phyloP scores from a whole-genome alignment of 2,888 invertebrate genomes.

The Charanyca ferruginea region DNA sequence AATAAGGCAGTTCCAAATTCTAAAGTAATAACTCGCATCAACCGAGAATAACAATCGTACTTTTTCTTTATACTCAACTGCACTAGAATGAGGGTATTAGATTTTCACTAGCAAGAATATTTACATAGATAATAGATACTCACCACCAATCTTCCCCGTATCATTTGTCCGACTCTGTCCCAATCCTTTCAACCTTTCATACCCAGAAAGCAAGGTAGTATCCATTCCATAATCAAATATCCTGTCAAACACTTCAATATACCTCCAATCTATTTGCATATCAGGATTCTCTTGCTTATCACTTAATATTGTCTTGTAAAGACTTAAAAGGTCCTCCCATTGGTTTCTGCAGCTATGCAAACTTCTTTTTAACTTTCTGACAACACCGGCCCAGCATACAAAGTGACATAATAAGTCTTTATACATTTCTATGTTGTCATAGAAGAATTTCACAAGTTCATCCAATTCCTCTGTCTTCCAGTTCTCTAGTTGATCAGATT shows the following conservation, averaged over 20 bases:
- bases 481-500: constrained; percentile 49
- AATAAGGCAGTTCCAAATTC: no score
- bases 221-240: constrained; percentile 89
- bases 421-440: constrained; percentile 80
- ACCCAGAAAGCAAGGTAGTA: constrained; percentile 76
- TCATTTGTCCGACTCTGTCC: constrained; percentile 51
- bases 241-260: constrained; percentile 86
- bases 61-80: no score
- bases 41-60: no score
- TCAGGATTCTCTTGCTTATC: constrained; percentile 86
- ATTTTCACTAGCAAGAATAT: no score
- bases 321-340: constrained; percentile 78
- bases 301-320: constrained; percentile 80
- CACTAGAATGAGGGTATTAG: no score
- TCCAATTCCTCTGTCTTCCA: constrained; percentile 78
- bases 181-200: constrained; percentile 65
- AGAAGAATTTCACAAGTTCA: constrained; percentile 80
- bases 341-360: constrained; percentile 74
- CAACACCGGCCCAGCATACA: constrained; percentile 81
- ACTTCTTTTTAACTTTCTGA: constrained; percentile 71
- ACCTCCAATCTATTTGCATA: constrained; percentile 86
- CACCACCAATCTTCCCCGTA: constrained; percentile 75
- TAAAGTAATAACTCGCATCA: no score
- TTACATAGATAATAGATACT: constrained; percentile 41
- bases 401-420: constrained; percentile 83